A percentile compares a stretch with the other conserved stretches of the same genome.
Conservation (phyloP, 2,888 invertebrate species). For the Sarcophaga variegata region DNA sequence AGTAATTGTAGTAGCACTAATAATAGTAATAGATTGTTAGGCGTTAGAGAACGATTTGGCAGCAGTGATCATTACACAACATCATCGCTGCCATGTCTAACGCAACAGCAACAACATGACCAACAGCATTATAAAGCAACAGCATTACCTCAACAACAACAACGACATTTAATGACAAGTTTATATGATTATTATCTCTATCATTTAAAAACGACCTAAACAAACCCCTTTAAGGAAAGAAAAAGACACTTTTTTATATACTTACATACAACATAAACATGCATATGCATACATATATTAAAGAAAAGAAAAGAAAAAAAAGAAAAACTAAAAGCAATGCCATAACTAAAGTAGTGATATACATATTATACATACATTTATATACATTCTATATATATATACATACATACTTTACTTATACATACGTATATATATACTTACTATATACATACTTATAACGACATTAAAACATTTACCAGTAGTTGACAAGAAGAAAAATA, state of each 20-base stretch:
- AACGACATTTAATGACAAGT: slow-evolving; percentile 76
- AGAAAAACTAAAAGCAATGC: slow-evolving; percentile 78
- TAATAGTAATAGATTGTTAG: neutral
- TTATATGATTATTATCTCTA: slow-evolving; percentile 78
- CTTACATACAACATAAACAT: no score
- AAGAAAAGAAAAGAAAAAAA: neutral
- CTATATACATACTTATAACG: slow-evolving; percentile 29
- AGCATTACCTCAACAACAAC: slow-evolving; percentile 62
- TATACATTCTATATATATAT: neutral
- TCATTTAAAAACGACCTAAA: slow-evolving; percentile 72
- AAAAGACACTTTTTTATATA: neutral
- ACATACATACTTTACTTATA: slow-evolving; percentile 10
- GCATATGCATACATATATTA: no score
- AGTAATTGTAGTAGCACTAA: neutral
- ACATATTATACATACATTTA: slow-evolving; percentile 38
- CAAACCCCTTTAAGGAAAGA: neutral
- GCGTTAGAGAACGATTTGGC: neutral
- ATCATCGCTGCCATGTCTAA: slow-evolving; percentile 46
- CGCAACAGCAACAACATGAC: slow-evolving; percentile 65
- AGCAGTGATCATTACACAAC: neutral
- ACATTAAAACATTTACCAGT: slow-evolving; percentile 44
- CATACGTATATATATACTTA: slow-evolving; percentile 39
- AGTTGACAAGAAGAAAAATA: neutral
- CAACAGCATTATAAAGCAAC: slow-evolving; percentile 54
- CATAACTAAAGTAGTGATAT: slow-evolving; percentile 79